A percentile compares a stretch with the other conserved stretches of the same genome.
Conservation (phyloP, 2,888 invertebrate species). For the Micropterix aruncella region DNA sequence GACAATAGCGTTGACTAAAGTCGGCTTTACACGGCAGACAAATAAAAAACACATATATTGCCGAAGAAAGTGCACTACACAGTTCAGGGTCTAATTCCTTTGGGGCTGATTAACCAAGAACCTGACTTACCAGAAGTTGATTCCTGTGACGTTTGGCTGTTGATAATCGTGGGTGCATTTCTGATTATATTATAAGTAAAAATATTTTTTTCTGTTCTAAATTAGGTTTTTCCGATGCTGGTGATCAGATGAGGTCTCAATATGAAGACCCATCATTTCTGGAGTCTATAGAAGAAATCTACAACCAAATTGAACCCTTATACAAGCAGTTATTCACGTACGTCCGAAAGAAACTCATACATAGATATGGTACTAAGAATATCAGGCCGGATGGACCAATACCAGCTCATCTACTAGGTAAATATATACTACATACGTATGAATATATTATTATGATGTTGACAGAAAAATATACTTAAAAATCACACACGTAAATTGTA, state of each 20-base stretch:
- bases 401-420: slow-evolving; percentile 68
- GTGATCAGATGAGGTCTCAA: slow-evolving; percentile 62
- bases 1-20: too few species aligned
- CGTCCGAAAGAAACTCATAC: slow-evolving; percentile 51
- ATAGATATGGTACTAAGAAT: slow-evolving; percentile 44
- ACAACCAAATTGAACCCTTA: slow-evolving; percentile 53
- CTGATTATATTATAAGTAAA: slow-evolving; percentile 1
- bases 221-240: slow-evolving; percentile 62
- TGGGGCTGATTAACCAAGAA: not conserved
- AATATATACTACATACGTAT: too few species aligned
- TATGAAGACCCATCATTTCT: slow-evolving; percentile 61
- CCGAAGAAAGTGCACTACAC: too few species aligned
- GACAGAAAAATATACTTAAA: too few species aligned
- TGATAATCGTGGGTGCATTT: not conserved
- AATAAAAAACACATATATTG: not conserved
- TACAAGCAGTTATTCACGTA: slow-evolving; percentile 77
- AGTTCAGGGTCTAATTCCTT: not conserved
- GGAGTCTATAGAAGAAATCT: slow-evolving; percentile 38
- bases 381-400: slow-evolving; percentile 59
- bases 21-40: too few species aligned
- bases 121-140: not conserved
- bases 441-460: too few species aligned
- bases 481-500: too few species aligned
- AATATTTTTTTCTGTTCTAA: slow-evolving; percentile 2
- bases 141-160: too few species aligned